Evolutionary conservation across 1,140 invertebrate genomes (phyloP), one percentile per base, ranked within the genome.

Genomic region (Brachionus angularis): DNA sequence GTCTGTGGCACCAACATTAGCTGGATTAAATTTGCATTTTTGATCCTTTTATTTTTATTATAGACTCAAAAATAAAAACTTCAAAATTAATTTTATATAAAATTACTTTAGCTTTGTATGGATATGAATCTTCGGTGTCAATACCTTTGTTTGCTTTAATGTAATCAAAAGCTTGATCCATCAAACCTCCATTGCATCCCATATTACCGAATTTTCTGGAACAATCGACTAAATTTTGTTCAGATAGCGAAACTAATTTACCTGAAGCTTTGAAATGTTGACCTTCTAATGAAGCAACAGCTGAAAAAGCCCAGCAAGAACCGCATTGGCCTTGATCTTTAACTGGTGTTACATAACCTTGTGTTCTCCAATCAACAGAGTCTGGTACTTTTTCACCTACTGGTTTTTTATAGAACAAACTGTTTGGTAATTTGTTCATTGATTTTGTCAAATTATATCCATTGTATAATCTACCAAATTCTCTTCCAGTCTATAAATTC

Each of bases 201-300:
- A 33, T 12, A 50, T 74, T 74, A 5, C 78, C 78, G 46, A 74
- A 74, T 58, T 74, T 75, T 36, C 39, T 55, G 0, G 92, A 94
- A 78, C 96, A 98, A 83, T 98, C 96, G 27, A 98, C 85, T 44
- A 98, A 83, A 80, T 98, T 97, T 84, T 98, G 95, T 83, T 98
- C 96, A 74, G 91, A 95, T 0, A 99, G 85, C 2, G 91, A 93
- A 5, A 94, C 86, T 14, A 98, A 84, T 73, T 87, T 85, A 46
- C 89, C 89, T 25, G 85, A 87, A 78, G 89, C 87, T 73, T 92
- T 87, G 82, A 89, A 95, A 80, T 96, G 89, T 81, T 98, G 95
- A 16, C 90, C 95, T 85, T 98, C 96, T 23, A 99, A 82, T 0
- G 95, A 83, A 27, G 94, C 96, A 74, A 93, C 36, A 39, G 53